These are phyloP conservation scores for Panthera tigris DNA, from an alignment of 2,113 vertebrate species.

Conservation along the genomic window DNA sequence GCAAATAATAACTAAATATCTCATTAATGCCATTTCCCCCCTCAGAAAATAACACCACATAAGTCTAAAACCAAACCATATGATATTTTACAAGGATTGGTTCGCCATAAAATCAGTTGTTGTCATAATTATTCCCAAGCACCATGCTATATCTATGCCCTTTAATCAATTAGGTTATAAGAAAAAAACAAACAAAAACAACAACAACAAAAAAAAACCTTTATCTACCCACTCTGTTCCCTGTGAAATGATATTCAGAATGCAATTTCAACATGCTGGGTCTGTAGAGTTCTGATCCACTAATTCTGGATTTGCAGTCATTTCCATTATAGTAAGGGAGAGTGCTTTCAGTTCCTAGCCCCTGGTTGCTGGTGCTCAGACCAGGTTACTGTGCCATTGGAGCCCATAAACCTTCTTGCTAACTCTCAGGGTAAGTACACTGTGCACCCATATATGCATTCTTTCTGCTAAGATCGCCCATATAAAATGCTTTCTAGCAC, in stretches of 20 bases:
- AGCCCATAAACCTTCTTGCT: neutral
- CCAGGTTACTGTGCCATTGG: neutral
- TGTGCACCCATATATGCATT: neutral
- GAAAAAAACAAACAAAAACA: neutral
- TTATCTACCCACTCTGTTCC: slow-evolving; percentile 48
- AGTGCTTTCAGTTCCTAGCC: slow-evolving; percentile 42
- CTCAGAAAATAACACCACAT: neutral
- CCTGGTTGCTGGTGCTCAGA: neutral
- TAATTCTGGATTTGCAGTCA: slow-evolving; percentile 57
- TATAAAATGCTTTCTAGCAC: slow-evolving; percentile 51
- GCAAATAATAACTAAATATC: slow-evolving; percentile 9
- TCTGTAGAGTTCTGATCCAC: slow-evolving; percentile 54
- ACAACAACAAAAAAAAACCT: neutral
- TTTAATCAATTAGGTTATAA: slow-evolving; percentile 51
- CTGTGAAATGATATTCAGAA: slow-evolving; percentile 66
- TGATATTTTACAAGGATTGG: neutral
- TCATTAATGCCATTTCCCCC: neutral
- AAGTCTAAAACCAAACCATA: neutral
- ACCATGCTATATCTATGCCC: neutral
- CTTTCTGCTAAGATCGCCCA: neutral
- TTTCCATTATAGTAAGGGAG: slow-evolving; percentile 30
- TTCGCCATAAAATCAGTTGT: slow-evolving; percentile 37
- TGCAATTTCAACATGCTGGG: slow-evolving; percentile 29
- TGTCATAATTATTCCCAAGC: slow-evolving; percentile 26
- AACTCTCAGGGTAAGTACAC: neutral